Evolutionary conservation across 2,797 vertebrate genomes (phyloP).

Genomic region (Epinephelus coioides): DNA sequence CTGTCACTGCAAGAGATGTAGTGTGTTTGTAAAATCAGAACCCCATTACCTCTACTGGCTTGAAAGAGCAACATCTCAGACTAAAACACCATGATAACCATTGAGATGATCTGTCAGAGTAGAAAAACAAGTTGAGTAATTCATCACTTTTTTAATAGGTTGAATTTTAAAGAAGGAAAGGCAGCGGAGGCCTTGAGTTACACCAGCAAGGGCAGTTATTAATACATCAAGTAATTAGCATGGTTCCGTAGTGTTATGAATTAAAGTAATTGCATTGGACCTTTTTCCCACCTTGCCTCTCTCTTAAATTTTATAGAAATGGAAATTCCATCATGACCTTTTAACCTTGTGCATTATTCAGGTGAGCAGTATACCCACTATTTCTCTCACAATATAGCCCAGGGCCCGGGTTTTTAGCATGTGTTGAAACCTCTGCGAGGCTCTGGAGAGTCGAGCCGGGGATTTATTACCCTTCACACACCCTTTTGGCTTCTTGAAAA

Average conservation of each 20-base stretch:
- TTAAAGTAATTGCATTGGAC: constrained; percentile 73
- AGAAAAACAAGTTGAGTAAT: constrained; percentile 56
- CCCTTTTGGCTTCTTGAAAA: constrained; percentile 83
- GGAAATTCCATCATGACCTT: constrained; percentile 75
- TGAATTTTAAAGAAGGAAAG: constrained; percentile 59
- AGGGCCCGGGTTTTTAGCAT: constrained; percentile 72
- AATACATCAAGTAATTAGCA: constrained; percentile 77
- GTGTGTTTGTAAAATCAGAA: neutral
- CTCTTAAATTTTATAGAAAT: constrained; percentile 77
- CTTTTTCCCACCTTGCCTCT: constrained; percentile 59
- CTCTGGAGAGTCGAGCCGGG: constrained; percentile 72
- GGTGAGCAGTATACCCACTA: constrained; percentile 69
- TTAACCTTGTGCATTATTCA: constrained; percentile 83
- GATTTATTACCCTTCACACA: constrained; percentile 86
- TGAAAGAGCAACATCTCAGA: constrained; percentile 8
- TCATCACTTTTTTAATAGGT: constrained; percentile 50
- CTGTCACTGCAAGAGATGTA: neutral
- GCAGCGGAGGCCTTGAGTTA: constrained; percentile 50
- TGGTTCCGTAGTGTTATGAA: constrained; percentile 58
- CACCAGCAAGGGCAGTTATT: constrained; percentile 68
- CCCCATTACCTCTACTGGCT: neutral
- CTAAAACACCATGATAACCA: constrained; percentile 23
- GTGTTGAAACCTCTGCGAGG: constrained; percentile 74
- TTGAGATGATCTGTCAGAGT: constrained; percentile 23
- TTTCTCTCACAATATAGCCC: constrained; percentile 70